Percentiles rank a stretch among this genome's conserved stretches.
phyloP scores from a whole-genome alignment of 1,140 invertebrate genomes.

The Drosophila nigrodunni region DNA sequence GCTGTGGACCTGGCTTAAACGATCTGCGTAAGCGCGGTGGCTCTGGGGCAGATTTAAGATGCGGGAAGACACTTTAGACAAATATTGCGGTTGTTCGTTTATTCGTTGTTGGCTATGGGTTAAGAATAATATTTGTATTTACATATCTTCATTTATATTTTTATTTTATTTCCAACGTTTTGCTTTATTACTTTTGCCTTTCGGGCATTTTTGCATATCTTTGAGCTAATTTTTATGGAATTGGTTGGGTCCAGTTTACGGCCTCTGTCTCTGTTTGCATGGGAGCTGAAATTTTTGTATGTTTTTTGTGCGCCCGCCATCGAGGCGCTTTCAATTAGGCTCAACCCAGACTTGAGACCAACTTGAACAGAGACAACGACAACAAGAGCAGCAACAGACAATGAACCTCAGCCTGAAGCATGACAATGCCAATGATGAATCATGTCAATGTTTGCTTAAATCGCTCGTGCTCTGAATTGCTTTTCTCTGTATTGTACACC shows the following conservation, averaged over 20 bases:
- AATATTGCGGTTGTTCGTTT: slow-evolving; percentile 41
- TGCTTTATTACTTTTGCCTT: slow-evolving; percentile 13
- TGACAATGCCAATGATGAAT: slow-evolving; percentile 56
- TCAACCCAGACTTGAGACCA: slow-evolving; percentile 34
- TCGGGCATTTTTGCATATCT: slow-evolving; percentile 52
- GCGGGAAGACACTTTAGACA: slow-evolving; percentile 29
- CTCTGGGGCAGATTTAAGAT: slow-evolving; percentile 45
- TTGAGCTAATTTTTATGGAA: slow-evolving; percentile 62
- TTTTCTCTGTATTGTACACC: slow-evolving; percentile 33
- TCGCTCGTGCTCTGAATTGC: slow-evolving; percentile 56
- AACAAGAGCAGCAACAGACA: slow-evolving; percentile 27
- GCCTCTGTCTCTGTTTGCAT: background rate
- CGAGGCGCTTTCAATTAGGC: slow-evolving; percentile 53
- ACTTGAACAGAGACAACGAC: slow-evolving; percentile 41
- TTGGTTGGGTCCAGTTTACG: slow-evolving; percentile 33
- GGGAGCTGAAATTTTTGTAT: background rate
- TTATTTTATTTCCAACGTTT: slow-evolving; percentile 8
- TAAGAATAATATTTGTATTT: slow-evolving; percentile 53
- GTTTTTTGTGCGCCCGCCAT: slow-evolving; percentile 22
- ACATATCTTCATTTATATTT: slow-evolving; percentile 5
- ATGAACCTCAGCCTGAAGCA: slow-evolving; percentile 36
- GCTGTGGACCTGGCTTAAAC: slow-evolving; percentile 7
- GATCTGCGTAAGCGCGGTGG: slow-evolving; percentile 56
- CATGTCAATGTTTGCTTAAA: slow-evolving; percentile 45
- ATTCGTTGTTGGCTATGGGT: background rate